These are phyloP conservation scores for Galbula dea DNA, from an alignment of 2,113 vertebrate species.

Conservation along the genomic window DNA sequence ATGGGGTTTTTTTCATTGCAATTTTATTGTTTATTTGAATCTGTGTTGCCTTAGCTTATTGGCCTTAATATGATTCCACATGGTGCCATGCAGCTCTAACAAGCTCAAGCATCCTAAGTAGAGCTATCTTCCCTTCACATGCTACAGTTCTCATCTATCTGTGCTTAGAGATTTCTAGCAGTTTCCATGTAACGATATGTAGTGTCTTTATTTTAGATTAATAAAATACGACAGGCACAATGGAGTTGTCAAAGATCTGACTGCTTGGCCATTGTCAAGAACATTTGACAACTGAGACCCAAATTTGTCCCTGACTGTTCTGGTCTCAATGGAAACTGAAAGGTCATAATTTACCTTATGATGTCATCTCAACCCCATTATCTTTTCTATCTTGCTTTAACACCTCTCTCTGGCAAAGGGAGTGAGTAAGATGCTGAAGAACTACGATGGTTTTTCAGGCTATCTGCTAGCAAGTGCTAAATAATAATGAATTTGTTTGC, in stretches of 20 bases:
- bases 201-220: slow-evolving; percentile 62
- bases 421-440: slow-evolving; percentile 3
- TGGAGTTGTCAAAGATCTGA: slow-evolving; percentile 49
- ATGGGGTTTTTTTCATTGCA: neutral
- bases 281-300: neutral
- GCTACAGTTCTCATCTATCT: slow-evolving; percentile 43
- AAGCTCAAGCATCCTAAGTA: slow-evolving; percentile 26
- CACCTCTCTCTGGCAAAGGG: slow-evolving; percentile 41
- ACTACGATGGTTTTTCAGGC: slow-evolving; percentile 21
- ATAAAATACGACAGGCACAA: slow-evolving; percentile 55
- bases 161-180: slow-evolving; percentile 48
- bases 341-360: slow-evolving; percentile 55
- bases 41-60: slow-evolving; percentile 11
- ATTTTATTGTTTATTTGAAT: neutral
- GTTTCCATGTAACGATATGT: slow-evolving; percentile 47
- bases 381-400: slow-evolving; percentile 49
- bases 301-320: slow-evolving; percentile 33
- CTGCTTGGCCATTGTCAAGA: slow-evolving; percentile 29
- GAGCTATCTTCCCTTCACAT: slow-evolving; percentile 10
- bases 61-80: neutral
- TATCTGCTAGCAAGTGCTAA: slow-evolving; percentile 22
- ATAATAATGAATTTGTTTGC: slow-evolving; percentile 58
- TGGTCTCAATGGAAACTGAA: slow-evolving; percentile 28
- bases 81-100: slow-evolving; percentile 15
- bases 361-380: slow-evolving; percentile 44